Evolutionary conservation across 1,140 invertebrate species (phyloP), one percentile per base, ranked within the genome.

Genomic region (Capitella teleta): DNA sequence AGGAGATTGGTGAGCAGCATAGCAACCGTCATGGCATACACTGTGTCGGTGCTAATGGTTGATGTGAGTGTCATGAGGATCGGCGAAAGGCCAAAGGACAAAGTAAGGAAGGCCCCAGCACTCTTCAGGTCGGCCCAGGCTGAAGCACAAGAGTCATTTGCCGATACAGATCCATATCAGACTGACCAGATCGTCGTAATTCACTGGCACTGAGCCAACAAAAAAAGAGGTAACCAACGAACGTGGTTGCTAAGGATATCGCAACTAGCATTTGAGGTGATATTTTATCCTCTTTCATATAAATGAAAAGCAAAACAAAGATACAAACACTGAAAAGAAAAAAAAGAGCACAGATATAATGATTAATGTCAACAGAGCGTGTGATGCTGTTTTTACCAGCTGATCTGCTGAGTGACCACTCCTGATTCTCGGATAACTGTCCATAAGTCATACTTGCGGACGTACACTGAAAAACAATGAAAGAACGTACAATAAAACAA

Each of bases 1-100:
- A 89, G 76, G 28, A 98, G 74, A 75, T 97, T 70, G 19, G 86
- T 71, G 0, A 89, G 57, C 68, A 96, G 80, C 80, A 93, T 89
- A 30, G 89, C 77, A 41, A 85, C 81, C 19, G 88, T 82, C 76
- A 84, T 89, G 1, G 86, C 85, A 62, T 95, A 95, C 63, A 97
- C 95, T 2, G 92, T 95, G 67, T 98, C 92, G 1, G 92, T 96
- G 62, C 89, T 93, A 0, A 97, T 85, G 0, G 89, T 91, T 67
- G 93, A 87, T 0, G 94, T 97, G 28, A 97, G 74, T 0, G 88
- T 95, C 68, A 93, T 87, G n/a, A 96, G 71, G 23, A 95, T 79
- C 0, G 91, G 90, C 0, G 88, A 91, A 40, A 93, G 76, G 32
- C 88, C 77, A 61, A 85, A 89, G 21, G 86, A 85, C 63, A 91